Conservation (phyloP, 2,888 invertebrate species). For the Seira musarum region DNA sequence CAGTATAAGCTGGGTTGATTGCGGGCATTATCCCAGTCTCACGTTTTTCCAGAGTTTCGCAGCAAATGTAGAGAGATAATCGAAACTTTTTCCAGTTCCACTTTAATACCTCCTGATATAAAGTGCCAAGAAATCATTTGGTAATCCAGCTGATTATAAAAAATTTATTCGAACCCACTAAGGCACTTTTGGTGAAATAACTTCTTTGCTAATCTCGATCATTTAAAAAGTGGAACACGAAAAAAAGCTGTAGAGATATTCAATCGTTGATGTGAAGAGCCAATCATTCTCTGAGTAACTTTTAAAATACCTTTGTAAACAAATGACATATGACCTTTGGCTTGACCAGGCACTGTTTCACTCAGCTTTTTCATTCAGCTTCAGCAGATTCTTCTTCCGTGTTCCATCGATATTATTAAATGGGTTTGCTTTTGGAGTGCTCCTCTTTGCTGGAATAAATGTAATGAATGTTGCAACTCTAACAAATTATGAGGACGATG, state of each 20-base stretch:
- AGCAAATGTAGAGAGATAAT: neutral
- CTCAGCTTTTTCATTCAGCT: too few relatives aligned
- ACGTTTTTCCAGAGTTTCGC: neutral
- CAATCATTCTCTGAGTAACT: neutral
- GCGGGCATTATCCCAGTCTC: slow-evolving; percentile 30
- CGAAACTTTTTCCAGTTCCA: too few relatives aligned
- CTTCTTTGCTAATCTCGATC: neutral
- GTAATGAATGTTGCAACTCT: neutral
- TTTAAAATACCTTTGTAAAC: neutral
- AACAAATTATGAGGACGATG: neutral
- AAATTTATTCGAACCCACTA: slow-evolving; percentile 16
- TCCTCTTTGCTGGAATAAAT: neutral
- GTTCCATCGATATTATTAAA: too few relatives aligned
- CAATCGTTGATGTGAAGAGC: neutral
- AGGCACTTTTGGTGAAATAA: slow-evolving; percentile 4
- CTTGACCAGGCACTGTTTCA: too few relatives aligned
- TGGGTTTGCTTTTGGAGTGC: too few relatives aligned
- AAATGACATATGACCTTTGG: too few relatives aligned
- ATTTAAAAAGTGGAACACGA: neutral
- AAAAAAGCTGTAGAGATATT: neutral
- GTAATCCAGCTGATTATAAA: slow-evolving; percentile 36
- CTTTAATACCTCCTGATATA: too few relatives aligned
- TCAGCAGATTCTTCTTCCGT: too few relatives aligned
- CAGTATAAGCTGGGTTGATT: slow-evolving; percentile 45
- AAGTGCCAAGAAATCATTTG: neutral